phyloP scores from a whole-genome alignment of 1,140 invertebrate genomes.

The Diorhabda carinulata region DNA sequence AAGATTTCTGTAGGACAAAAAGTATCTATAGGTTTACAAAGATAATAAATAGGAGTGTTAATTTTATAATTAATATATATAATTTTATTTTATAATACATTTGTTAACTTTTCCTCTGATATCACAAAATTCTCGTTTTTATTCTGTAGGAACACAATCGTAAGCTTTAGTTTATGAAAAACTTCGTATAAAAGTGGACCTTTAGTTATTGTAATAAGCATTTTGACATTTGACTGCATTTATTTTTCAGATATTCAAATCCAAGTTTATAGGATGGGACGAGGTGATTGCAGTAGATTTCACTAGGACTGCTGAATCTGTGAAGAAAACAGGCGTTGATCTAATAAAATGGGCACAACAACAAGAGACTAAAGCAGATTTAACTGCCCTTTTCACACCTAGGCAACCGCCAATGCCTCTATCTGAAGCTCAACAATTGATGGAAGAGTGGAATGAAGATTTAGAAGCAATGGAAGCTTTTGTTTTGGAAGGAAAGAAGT shows the following conservation, averaged over 20 bases:
- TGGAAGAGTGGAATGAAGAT: constrained; percentile 95
- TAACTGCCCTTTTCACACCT: constrained; percentile 93
- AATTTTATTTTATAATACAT: too few relatives aligned
- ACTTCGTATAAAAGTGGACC: neutral
- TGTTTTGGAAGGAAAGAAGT: constrained; percentile 96
- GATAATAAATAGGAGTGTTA: too few relatives aligned
- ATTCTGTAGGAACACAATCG: neutral
- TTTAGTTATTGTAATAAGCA: too few relatives aligned
- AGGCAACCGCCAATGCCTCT: constrained; percentile 64
- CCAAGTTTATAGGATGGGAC: constrained; percentile 97
- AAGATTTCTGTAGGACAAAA: too few relatives aligned
- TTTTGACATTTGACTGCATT: too few relatives aligned
- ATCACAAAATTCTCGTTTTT: too few relatives aligned
- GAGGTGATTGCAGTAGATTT: constrained; percentile 99
- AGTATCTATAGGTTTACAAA: too few relatives aligned
- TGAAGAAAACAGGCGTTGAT: constrained; percentile 93
- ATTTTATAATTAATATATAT: too few relatives aligned
- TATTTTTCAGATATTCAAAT: constrained; percentile 87
- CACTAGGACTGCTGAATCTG: constrained; percentile 95
- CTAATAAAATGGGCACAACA: constrained; percentile 88
- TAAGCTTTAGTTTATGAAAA: neutral
- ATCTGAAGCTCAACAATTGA: constrained; percentile 81
- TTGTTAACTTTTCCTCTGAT: too few relatives aligned
- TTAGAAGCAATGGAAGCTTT: constrained; percentile 96
- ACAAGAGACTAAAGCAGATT: constrained; percentile 88